Percentiles rank a stretch among this genome's conserved stretches.
Evolutionary conservation across 2,888 invertebrate genomes (phyloP).

Genomic region (Caenorhabditis sp.): DNA sequence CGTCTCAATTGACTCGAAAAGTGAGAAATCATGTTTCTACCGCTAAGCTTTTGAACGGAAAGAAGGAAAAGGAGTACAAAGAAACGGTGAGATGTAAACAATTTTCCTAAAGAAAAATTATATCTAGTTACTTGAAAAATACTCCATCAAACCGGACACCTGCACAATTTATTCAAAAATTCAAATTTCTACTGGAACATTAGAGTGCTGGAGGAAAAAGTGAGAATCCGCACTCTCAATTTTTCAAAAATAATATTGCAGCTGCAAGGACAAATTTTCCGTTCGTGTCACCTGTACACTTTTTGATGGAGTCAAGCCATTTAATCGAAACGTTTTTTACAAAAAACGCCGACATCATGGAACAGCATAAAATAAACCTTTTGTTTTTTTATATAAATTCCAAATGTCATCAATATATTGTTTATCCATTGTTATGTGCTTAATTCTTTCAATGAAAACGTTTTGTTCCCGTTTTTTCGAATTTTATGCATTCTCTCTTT

Average conservation of each 20-base stretch:
- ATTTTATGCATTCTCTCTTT: too few species aligned
- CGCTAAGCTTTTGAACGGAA: constrained; percentile 15
- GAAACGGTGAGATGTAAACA: constrained; percentile 35
- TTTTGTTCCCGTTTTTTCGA: too few species aligned
- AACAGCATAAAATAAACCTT: constrained; percentile 14
- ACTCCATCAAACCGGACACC: constrained; percentile 33
- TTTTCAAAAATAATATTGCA: not conserved
- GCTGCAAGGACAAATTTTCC: constrained; percentile 48
- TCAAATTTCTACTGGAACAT: not conserved
- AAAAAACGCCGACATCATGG: constrained; percentile 53
- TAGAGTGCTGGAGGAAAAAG: constrained; percentile 57
- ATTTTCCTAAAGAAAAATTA: not conserved
- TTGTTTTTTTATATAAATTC: too few species aligned
- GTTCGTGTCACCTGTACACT: constrained; percentile 36
- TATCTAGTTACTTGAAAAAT: constrained; percentile 34
- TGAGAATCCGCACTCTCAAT: not conserved
- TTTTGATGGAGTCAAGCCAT: constrained; percentile 44
- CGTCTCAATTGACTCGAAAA: constrained; percentile 18
- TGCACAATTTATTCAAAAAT: constrained; percentile 41
- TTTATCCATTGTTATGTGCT: too few species aligned
- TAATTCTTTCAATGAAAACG: too few species aligned
- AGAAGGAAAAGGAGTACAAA: constrained; percentile 15
- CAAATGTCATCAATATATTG: too few species aligned
- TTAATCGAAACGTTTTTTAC: constrained; percentile 31
- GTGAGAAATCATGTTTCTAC: constrained; percentile 41